Evolutionary conservation across 1,140 invertebrate species (phyloP).

Genomic region (Drosophila kikkawai): DNA sequence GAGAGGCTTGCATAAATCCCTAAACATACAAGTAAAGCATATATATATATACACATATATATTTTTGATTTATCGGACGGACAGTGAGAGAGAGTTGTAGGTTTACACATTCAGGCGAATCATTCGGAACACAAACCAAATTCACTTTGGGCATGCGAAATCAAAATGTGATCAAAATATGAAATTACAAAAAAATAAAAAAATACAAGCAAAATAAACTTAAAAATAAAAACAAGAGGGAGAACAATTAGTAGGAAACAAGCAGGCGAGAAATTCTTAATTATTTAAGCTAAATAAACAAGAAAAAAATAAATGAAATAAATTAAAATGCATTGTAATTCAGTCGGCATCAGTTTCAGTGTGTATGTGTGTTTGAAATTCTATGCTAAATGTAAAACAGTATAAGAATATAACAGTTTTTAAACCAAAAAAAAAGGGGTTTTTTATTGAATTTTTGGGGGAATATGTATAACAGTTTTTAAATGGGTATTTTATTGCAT

Average conservation of each 20-base stretch:
- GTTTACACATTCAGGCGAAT: constrained; percentile 74
- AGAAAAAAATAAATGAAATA: constrained; percentile 10
- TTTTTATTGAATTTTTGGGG: constrained; percentile 5
- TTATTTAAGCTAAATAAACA: constrained; percentile 66
- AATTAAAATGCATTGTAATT: constrained; percentile 77
- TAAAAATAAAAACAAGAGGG: constrained; percentile 39
- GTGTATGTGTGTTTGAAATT: constrained; percentile 82
- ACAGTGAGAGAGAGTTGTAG: constrained; percentile 20
- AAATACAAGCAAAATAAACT: constrained; percentile 48
- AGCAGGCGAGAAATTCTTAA: constrained; percentile 52
- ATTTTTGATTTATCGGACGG: constrained; percentile 55
- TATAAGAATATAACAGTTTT: constrained; percentile 79
- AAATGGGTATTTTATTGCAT: no score
- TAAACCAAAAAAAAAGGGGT: constrained; percentile 49
- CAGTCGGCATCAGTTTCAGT: constrained; percentile 74
- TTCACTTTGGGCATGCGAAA: constrained; percentile 78
- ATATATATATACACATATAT: constrained; percentile 32
- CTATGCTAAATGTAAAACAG: constrained; percentile 78
- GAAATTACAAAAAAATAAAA: constrained; percentile 33
- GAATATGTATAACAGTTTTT: no score
- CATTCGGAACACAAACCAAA: constrained; percentile 81
- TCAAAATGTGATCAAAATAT: constrained; percentile 80
- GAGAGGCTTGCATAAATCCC: constrained; percentile 60
- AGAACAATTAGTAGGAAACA: constrained; percentile 26
- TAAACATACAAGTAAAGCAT: constrained; percentile 53